These are phyloP conservation scores for Muscidifurax raptorellus DNA, from an alignment of 1,140 invertebrate genomes.

Conservation along the genomic window DNA sequence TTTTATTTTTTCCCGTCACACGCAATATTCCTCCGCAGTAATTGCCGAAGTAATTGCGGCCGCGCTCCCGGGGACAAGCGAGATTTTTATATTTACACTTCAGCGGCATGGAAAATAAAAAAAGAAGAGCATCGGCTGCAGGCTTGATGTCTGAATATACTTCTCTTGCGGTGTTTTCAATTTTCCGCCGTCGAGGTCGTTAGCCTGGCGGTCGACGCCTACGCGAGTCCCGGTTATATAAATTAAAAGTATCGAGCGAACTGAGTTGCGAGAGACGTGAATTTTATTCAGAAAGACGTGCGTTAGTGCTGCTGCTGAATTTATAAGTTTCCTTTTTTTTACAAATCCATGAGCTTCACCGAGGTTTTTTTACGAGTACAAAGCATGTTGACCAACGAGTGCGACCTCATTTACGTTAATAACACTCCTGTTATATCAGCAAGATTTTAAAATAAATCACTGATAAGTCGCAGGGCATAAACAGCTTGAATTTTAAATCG, in stretches of 20 bases:
- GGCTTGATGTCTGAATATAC: slow-evolving; percentile 68
- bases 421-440: too few relatives aligned
- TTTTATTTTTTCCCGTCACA: slow-evolving; percentile 26
- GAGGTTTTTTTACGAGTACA: not conserved
- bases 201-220: not conserved
- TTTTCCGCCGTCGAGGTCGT: slow-evolving; percentile 59
- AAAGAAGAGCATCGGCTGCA: slow-evolving; percentile 45
- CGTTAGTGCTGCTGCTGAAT: not conserved
- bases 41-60: slow-evolving; percentile 65
- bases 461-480: too few relatives aligned
- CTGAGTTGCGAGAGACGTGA: not conserved
- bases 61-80: slow-evolving; percentile 33
- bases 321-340: not conserved
- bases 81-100: slow-evolving; percentile 70
- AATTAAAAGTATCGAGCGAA: not conserved
- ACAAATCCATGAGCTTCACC: not conserved
- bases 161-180: slow-evolving; percentile 70
- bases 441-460: too few relatives aligned
- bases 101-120: slow-evolving; percentile 49
- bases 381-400: too few relatives aligned
- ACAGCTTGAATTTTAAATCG: too few relatives aligned
- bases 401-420: too few relatives aligned
- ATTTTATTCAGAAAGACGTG: not conserved
- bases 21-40: slow-evolving; percentile 52
- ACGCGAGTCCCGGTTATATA: not conserved